A percentile compares a stretch with the other conserved stretches of the same genome.
Evolutionary conservation across 1,140 invertebrate genomes (phyloP).

Genomic region (Linepithema humile): DNA sequence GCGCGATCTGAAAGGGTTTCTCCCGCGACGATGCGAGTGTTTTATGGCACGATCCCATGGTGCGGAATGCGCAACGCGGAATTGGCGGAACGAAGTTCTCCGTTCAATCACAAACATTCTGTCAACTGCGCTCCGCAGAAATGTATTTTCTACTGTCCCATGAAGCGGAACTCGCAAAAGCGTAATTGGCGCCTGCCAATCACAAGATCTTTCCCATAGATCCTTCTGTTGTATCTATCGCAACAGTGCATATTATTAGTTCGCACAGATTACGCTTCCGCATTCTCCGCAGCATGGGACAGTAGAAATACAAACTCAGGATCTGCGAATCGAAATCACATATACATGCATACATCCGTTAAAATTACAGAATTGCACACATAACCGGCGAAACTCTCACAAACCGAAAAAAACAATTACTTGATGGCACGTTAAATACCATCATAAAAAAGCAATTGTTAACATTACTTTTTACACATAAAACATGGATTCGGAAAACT

Average conservation of each 20-base stretch:
- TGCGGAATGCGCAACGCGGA: not conserved
- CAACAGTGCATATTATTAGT: slow-evolving; percentile 15
- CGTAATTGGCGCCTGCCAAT: not conserved
- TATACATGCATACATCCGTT: no score
- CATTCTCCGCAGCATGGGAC: not conserved
- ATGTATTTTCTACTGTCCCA: not conserved
- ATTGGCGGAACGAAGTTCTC: not conserved
- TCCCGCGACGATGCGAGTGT: not conserved
- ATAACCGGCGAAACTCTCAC: no score
- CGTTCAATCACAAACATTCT: not conserved
- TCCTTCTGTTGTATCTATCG: not conserved
- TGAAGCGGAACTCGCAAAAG: not conserved
- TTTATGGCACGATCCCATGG: not conserved
- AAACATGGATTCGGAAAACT: no score
- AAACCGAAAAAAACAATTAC: no score
- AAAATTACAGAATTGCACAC: no score
- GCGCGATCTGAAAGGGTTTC: slow-evolving; percentile 7
- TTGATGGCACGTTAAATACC: no score
- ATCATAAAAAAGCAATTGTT: no score
- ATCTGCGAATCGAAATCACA: not conserved
- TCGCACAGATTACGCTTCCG: not conserved
- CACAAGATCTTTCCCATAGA: not conserved
- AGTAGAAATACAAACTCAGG: not conserved
- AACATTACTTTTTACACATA: no score
- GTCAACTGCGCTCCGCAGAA: not conserved